Conservation (phyloP, 92 coral and sea anemone species). For the Porites divaricata region DNA sequence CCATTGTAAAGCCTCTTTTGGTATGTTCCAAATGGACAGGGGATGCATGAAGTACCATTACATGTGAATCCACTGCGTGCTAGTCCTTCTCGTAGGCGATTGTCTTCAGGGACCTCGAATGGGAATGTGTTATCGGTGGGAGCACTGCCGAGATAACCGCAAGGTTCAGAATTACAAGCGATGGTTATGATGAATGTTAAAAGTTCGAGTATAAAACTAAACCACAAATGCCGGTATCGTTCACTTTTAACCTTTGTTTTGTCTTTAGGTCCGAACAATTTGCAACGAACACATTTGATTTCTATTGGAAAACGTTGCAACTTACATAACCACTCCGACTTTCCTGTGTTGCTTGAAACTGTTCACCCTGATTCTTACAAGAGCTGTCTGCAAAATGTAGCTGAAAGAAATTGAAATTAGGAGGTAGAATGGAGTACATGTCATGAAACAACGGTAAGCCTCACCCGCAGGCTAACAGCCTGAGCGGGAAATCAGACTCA, state of each 20-base stretch:
- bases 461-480: not conserved
- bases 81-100: slow-evolving; percentile 67
- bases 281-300: no score
- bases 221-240: no score
- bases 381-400: slow-evolving; percentile 68
- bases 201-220: no score
- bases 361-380: slow-evolving; percentile 59
- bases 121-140: slow-evolving; percentile 60
- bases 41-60: slow-evolving; percentile 45
- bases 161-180: not conserved
- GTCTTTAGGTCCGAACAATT: no score
- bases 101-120: slow-evolving; percentile 55
- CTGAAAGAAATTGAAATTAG: slow-evolving; percentile 17
- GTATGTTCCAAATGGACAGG: slow-evolving; percentile 76
- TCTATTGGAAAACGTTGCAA: not conserved
- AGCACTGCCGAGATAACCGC: slow-evolving; percentile 34
- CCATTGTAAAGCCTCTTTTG: slow-evolving; percentile 47
- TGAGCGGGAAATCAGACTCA: no score
- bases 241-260: no score
- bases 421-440: not conserved
- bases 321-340: slow-evolving; percentile 72
- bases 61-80: slow-evolving; percentile 74
- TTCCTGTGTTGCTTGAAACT: slow-evolving; percentile 52
- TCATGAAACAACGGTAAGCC: no score
- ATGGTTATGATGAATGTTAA: no score